Percentiles rank a stretch among this genome's conserved stretches.
phyloP scores from a whole-genome alignment of 1,140 invertebrate species.

The Belonocnema kinseyi region DNA sequence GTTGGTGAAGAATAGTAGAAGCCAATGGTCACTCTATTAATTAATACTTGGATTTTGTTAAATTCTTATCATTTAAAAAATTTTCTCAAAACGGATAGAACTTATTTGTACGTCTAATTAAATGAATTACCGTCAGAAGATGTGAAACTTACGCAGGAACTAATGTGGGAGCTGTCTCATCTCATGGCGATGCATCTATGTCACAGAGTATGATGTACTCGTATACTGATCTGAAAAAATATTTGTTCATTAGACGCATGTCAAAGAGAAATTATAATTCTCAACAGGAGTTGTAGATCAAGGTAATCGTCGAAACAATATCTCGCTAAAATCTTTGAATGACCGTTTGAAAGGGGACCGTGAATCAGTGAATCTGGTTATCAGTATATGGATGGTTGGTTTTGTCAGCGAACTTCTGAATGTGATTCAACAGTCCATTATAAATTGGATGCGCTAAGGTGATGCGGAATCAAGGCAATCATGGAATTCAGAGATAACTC shows the following conservation, averaged over 20 bases:
- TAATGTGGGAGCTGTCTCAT: too few relatives aligned
- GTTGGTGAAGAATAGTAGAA: too few relatives aligned
- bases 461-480: constrained; percentile 55
- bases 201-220: neutral
- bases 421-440: constrained; percentile 51
- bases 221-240: neutral
- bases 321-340: constrained; percentile 35
- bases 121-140: too few relatives aligned
- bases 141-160: too few relatives aligned
- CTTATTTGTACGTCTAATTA: too few relatives aligned
- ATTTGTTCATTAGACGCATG: neutral
- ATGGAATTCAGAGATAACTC: constrained; percentile 48
- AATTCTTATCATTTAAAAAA: too few relatives aligned
- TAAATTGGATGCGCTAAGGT: constrained; percentile 49
- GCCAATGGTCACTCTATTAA: too few relatives aligned
- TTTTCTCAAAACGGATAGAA: too few relatives aligned
- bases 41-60: too few relatives aligned
- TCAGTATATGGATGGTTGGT: constrained; percentile 42
- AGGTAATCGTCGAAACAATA: constrained; percentile 1
- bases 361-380: constrained; percentile 51
- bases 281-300: neutral
- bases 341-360: constrained; percentile 27
- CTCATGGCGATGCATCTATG: neutral
- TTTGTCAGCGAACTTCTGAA: constrained; percentile 45
- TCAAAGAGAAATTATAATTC: constrained; percentile 8